phyloP scores from a whole-genome alignment of 2,888 invertebrate species.

The Geotrupes spiniger region DNA sequence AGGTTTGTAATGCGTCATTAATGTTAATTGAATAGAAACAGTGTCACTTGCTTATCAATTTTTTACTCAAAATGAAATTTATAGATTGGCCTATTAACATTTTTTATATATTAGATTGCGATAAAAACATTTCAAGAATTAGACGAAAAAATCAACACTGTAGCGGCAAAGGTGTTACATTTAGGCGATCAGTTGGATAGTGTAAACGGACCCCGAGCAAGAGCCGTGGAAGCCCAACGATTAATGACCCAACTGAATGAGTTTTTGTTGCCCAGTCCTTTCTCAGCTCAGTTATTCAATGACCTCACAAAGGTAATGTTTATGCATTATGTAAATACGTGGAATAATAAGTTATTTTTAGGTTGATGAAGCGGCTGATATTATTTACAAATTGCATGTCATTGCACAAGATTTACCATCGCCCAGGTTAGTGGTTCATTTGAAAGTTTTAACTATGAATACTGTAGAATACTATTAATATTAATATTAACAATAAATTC shows the following conservation, averaged over 20 bases:
- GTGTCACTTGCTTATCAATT: not conserved
- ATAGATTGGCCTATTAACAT: too few relatives aligned
- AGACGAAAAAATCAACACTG: slow-evolving; percentile 94
- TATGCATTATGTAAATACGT: not conserved
- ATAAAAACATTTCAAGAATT: slow-evolving; percentile 87
- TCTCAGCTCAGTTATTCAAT: slow-evolving; percentile 81
- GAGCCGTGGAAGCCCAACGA: slow-evolving; percentile 93
- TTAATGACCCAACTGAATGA: slow-evolving; percentile 89
- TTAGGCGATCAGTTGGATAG: slow-evolving; percentile 98
- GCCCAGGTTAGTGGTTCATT: slow-evolving; percentile 59
- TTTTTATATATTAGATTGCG: slow-evolving; percentile 59
- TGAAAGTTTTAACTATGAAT: slow-evolving; percentile 2
- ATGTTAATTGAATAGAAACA: too few relatives aligned
- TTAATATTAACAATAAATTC: too few relatives aligned
- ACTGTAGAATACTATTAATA: not conserved
- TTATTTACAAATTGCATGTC: slow-evolving; percentile 93
- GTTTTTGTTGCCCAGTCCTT: slow-evolving; percentile 82
- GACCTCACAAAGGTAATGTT: slow-evolving; percentile 74
- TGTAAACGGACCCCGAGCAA: slow-evolving; percentile 89
- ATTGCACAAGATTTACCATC: slow-evolving; percentile 93
- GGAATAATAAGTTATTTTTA: slow-evolving; percentile 45
- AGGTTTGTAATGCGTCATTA: slow-evolving; percentile 61
- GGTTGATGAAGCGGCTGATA: slow-evolving; percentile 94
- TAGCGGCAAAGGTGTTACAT: slow-evolving; percentile 96
- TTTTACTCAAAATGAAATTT: too few relatives aligned